phyloP scores from a whole-genome alignment of 2,888 invertebrate genomes.

The Eurytoma californica region DNA sequence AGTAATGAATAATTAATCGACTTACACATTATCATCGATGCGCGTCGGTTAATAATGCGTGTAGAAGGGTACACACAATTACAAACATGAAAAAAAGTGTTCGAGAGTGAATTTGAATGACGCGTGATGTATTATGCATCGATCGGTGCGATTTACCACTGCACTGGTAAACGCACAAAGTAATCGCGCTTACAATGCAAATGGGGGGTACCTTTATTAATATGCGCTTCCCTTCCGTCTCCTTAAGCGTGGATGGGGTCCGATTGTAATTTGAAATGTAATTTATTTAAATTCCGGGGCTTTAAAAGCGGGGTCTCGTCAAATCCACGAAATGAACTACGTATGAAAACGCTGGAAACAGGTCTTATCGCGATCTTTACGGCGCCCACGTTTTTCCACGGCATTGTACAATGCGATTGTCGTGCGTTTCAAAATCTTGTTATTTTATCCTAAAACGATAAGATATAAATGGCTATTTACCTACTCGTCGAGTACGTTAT shows the following conservation, averaged over 20 bases:
- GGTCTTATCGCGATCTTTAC: too few species aligned
- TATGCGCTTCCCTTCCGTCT: slow-evolving; percentile 8
- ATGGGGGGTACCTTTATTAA: background rate
- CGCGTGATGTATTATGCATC: background rate
- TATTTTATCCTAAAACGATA: slow-evolving; percentile 9
- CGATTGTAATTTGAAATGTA: slow-evolving; percentile 30
- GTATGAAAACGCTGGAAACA: background rate
- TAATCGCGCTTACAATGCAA: background rate
- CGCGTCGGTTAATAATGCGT: too few species aligned
- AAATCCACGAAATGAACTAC: background rate
- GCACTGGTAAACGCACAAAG: too few species aligned
- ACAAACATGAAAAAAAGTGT: too few species aligned
- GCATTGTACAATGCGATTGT: background rate
- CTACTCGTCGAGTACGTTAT: background rate
- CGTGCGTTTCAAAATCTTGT: background rate
- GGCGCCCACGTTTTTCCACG: background rate
- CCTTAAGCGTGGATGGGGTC: background rate
- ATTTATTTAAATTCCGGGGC: slow-evolving; percentile 14
- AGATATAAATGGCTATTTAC: background rate
- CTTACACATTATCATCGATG: too few species aligned
- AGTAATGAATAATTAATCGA: too few species aligned
- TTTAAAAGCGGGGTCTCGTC: background rate
- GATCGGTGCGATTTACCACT: too few species aligned
- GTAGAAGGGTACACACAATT: too few species aligned
- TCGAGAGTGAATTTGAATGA: too few species aligned